Percentiles rank a stretch among this genome's conserved stretches.
phyloP scores from a whole-genome alignment of 2,113 vertebrate genomes.

The Taurulus bubalis region DNA sequence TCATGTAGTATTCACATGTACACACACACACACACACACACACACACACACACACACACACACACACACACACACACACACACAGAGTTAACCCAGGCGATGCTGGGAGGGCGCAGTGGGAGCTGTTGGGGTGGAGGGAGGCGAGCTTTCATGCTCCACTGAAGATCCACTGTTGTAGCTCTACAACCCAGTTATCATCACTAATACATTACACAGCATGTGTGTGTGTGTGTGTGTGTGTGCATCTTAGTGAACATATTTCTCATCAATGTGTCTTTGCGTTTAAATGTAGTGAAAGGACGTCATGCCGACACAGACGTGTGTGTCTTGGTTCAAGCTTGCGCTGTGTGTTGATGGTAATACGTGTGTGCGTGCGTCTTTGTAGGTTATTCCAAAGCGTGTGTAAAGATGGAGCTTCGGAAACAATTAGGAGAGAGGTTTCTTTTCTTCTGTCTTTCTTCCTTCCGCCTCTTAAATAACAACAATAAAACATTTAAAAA shows the following conservation, averaged over 20 bases:
- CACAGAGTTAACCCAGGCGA: slow-evolving; percentile 56
- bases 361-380: background rate
- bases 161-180: slow-evolving; percentile 63
- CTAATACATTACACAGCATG: slow-evolving; percentile 71
- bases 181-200: slow-evolving; percentile 75
- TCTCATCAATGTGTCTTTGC: slow-evolving; percentile 45
- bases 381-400: background rate
- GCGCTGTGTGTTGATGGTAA: background rate
- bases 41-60: slow-evolving; percentile 12
- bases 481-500: background rate
- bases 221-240: slow-evolving; percentile 11
- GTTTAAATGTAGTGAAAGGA: slow-evolving; percentile 30
- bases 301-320: background rate
- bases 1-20: slow-evolving; percentile 28
- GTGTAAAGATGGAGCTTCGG: background rate
- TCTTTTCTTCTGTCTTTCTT: too few species aligned
- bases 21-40: slow-evolving; percentile 15
- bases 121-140: slow-evolving; percentile 72
- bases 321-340: slow-evolving; percentile 10
- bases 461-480: background rate
- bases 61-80: slow-evolving; percentile 7
- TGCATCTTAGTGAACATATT: slow-evolving; percentile 18
- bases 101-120: slow-evolving; percentile 61
- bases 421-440: background rate
- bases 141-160: slow-evolving; percentile 72